Evolutionary conservation across 2,888 invertebrate species (phyloP), one percentile per base, ranked within the genome.

Genomic region (Sinotaia quadrata): DNA sequence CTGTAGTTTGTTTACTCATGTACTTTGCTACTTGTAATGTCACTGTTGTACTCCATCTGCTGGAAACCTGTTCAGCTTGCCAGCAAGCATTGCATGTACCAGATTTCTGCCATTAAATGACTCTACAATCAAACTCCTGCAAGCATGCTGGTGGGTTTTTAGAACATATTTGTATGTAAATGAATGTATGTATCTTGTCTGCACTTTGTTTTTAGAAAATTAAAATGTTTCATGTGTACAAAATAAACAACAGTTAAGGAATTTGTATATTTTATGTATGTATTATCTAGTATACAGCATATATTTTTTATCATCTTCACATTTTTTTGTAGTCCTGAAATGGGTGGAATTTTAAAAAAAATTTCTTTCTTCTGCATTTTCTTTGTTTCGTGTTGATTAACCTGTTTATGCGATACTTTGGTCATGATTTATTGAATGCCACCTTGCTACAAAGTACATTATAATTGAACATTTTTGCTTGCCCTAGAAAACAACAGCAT

Each of bases 51-150:
- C 29, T 37, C 21, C 41, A 33, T 65, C n/a, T n/a, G 56, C 34
- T 65, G 65, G 51, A 65, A 12, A 54, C 2, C 24, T 49, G 41
- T 47, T 65, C 56, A 56, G 65, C 65, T 65, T 65, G 65, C 65
- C 56, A 41, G 52, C 56, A n/a, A 56, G 56, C 63, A 65, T n/a
- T 56, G 65, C 65, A 65, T 65, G 65, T 41, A 56, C 44, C 29
- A 52, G 52, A 56, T 44, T 65, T 54, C 52, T 56, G 34, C 65
- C 44, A 56, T 34, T 65, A 27, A 44, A 31, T 65, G 56, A 65
- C 65, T 65, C n/a, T 65, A 44, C 65, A 65, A 54, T 65, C 52
- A 56, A 65, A 65, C 56, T 65, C 56, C 65, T 56, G 65, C 44
- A 65, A 56, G 65, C 65, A 65, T 65, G 65, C 54, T 56, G 65